Percentiles rank a stretch among this genome's conserved stretches.
These are phyloP conservation scores for Acholoe squamosa DNA, from an alignment of 2,888 invertebrate species.

Conservation along the genomic window DNA sequence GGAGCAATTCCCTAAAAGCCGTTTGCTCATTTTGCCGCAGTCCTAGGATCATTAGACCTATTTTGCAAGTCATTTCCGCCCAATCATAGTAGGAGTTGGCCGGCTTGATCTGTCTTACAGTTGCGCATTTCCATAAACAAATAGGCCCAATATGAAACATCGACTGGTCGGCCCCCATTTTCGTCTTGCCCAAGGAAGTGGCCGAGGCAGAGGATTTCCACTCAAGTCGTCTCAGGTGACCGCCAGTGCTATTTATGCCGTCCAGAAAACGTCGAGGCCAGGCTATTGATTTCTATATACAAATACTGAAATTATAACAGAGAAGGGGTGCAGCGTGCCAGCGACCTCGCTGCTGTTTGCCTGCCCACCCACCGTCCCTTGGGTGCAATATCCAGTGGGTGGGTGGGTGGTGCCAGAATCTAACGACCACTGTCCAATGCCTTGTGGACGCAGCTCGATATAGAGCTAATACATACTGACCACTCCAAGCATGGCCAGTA, in stretches of 20 bases:
- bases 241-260: conserved; percentile 52
- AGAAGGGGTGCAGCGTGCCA: neutral
- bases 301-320: conserved; percentile 62
- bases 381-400: conserved; percentile 33
- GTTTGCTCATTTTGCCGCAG: conserved; percentile 62
- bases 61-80: conserved; percentile 62
- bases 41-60: conserved; percentile 60
- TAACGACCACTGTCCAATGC: conserved; percentile 16
- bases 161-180: conserved; percentile 34
- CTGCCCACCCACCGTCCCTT: conserved; percentile 24
- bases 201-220: conserved; percentile 54
- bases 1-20: conserved; percentile 61
- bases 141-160: conserved; percentile 62
- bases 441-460: neutral
- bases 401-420: conserved; percentile 28
- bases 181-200: conserved; percentile 50
- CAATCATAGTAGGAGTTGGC: conserved; percentile 58
- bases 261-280: conserved; percentile 50
- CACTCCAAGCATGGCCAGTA: no score
- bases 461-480: neutral
- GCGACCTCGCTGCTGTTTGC: conserved; percentile 35
- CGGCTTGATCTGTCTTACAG: conserved; percentile 52
- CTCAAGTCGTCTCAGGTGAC: conserved; percentile 62
- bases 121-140: conserved; percentile 62
- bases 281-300: conserved; percentile 61